Evolutionary conservation across 2,113 vertebrate species (phyloP), one percentile per base, ranked within the genome.

Genomic region (Syngnathus typhle): DNA sequence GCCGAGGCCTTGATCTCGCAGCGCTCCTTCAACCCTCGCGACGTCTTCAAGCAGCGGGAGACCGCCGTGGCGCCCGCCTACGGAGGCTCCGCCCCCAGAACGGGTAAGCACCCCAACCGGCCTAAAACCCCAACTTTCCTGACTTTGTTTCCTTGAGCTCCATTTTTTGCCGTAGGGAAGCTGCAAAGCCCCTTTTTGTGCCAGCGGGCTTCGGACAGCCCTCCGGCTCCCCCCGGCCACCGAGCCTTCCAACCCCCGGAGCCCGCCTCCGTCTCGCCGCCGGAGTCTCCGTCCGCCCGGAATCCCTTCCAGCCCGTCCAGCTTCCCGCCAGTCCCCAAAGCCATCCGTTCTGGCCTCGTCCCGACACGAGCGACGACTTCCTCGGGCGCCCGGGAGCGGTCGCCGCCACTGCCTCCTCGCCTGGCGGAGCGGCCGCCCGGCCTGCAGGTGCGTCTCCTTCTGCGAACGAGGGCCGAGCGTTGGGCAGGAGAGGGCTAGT

Each of bases 31-130:
- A 94, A 96, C 66, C 93, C 95, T 3, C 90, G 93, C 0, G 94
- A 98, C 38, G 79, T 96, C 52, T 98, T 98, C 85, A 91, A 78
- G 69, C 92, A 95, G 73, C 90, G 71, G 80, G 94, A 96, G 87
- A 89, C 82, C 75, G 88, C 86, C 0, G 64, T 78, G n/a, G 82
- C 90, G 0, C 77, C 44, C 2, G 76, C 70, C 0, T 3, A 60
- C 0, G 59, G 32, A 54, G 1, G 12, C 4, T 62, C 77, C 36
- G 75, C 70, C 1, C 27, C 84, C 9, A 90, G 88, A 76, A 92
- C 92, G 43, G 95, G 95, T 95, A 83, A 83, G 44, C 21, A 13
- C 16, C 11, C 16, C 23, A 4, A 4, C 3, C 1, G 12, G 5
- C 13, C 5, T 1, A 32, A 32, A 32, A 32, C 44, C 44, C 13